Conservation (phyloP, 1,140 invertebrate species). For the Eumaeus atala region DNA sequence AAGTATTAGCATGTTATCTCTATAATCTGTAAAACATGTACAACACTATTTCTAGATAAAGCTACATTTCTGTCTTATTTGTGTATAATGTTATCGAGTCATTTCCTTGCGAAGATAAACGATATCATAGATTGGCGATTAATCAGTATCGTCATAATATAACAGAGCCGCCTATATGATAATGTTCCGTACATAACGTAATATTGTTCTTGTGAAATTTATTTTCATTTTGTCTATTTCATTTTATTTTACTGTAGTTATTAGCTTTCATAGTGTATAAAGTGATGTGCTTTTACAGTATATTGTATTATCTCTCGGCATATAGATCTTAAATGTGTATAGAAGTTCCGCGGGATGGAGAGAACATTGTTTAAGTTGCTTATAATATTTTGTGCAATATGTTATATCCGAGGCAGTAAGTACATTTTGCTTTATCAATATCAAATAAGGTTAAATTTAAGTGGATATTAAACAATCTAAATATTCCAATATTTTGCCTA, state of each 20-base stretch:
- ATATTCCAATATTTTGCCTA: too few relatives aligned
- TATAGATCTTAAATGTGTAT: constrained; percentile 3
- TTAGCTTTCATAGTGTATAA: not conserved
- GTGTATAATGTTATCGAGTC: not conserved
- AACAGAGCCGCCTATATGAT: constrained; percentile 19
- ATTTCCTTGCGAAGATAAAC: constrained; percentile 53
- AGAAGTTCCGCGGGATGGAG: not conserved
- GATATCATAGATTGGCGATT: constrained; percentile 42
- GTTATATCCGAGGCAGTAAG: not conserved
- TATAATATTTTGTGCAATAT: constrained; percentile 1
- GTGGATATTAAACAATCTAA: too few relatives aligned
- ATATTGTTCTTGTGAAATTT: constrained; percentile 24
- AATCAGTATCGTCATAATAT: constrained; percentile 40
- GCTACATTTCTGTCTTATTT: constrained; percentile 7
- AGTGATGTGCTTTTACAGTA: constrained; percentile 8
- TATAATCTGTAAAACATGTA: not conserved
- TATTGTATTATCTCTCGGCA: not conserved
- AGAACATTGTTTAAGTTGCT: not conserved
- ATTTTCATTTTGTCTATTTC: not conserved
- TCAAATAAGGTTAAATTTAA: too few relatives aligned
- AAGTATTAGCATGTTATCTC: not conserved
- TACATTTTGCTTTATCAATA: too few relatives aligned
- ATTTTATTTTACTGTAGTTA: not conserved
- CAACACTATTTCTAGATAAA: constrained; percentile 3
- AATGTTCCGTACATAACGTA: constrained; percentile 27